Percentiles rank a stretch among this genome's conserved stretches.
Conservation (phyloP, 2,888 invertebrate genomes). For the Criorhina ranunculi region DNA sequence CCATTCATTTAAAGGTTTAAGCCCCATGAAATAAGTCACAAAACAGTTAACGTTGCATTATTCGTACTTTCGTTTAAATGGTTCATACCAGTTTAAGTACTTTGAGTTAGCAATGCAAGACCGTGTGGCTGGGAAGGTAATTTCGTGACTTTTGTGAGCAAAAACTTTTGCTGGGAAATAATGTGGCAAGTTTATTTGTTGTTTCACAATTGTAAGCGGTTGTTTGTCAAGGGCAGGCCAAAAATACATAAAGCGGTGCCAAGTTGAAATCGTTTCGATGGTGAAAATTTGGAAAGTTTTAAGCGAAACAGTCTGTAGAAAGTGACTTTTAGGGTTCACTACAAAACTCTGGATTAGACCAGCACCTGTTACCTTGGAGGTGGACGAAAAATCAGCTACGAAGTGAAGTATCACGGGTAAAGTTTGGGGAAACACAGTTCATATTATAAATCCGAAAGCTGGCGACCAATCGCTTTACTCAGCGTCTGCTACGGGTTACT, state of each 20-base stretch:
- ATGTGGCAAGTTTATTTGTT: neutral
- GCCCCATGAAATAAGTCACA: neutral
- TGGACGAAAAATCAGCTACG: neutral
- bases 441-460: too few species aligned
- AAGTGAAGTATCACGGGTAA: too few species aligned
- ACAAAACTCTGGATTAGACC: neutral
- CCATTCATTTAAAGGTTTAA: neutral
- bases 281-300: conserved; percentile 9
- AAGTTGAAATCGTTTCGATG: neutral
- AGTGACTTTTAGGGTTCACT: neutral
- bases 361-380: neutral
- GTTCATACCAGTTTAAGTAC: neutral
- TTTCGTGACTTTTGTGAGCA: conserved; percentile 14
- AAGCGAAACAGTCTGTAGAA: conserved; percentile 3
- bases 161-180: neutral
- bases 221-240: conserved; percentile 17
- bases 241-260: neutral
- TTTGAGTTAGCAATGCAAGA: conserved; percentile 7
- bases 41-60: conserved; percentile 3
- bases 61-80: conserved; percentile 14
- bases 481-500: too few species aligned
- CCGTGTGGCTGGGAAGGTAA: neutral
- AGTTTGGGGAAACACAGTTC: too few species aligned
- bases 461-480: too few species aligned
- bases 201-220: neutral